These are phyloP conservation scores for Anthoscopus minutus DNA, from an alignment of 2,113 vertebrate species.

Conservation along the genomic window DNA sequence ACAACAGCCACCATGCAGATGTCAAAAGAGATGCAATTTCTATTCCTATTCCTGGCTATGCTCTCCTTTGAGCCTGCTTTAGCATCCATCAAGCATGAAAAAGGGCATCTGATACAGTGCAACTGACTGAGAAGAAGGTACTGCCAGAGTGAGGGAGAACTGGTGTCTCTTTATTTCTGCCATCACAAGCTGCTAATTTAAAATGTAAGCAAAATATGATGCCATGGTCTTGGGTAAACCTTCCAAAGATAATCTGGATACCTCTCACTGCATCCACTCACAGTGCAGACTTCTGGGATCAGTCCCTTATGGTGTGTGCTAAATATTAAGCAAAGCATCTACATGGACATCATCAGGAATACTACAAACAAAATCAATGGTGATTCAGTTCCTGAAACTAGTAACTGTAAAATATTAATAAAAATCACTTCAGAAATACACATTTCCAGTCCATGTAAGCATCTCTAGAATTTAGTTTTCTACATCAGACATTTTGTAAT, in stretches of 20 bases:
- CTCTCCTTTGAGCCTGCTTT: background rate
- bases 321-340: background rate
- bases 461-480: background rate
- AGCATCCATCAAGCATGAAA: accelerated
- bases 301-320: background rate
- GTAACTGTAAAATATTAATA: background rate
- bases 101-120: background rate
- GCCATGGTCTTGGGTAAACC: background rate
- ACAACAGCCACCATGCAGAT: accelerated
- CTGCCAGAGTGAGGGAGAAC: background rate
- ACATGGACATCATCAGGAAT: background rate
- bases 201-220: background rate
- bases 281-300: background rate
- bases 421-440: background rate
- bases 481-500: background rate
- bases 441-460: background rate
- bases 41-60: background rate
- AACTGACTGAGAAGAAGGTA: accelerated
- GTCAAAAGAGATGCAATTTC: accelerated
- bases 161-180: background rate
- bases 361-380: background rate
- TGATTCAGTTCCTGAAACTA: background rate
- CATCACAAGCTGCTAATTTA: background rate
- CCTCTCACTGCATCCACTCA: accelerated
- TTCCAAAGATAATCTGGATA: background rate